phyloP scores from a whole-genome alignment of 2,888 invertebrate genomes.

The Sphecodes monilicornis region DNA sequence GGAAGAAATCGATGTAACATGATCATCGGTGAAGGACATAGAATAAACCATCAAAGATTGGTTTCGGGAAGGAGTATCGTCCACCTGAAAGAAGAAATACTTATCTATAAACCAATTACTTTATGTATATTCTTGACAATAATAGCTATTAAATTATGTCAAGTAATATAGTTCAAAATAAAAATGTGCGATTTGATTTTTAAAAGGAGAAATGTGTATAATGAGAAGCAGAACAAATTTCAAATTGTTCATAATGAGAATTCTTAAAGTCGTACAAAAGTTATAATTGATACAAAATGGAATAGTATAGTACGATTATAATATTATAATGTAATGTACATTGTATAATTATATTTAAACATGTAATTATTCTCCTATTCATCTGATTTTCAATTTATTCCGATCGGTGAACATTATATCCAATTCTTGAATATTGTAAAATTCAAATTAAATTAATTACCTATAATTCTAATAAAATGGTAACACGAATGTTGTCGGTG shows the following conservation, averaged over 20 bases:
- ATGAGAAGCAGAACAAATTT: neutral
- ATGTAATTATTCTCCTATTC: neutral
- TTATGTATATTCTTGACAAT: too few relatives aligned
- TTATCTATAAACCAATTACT: too few relatives aligned
- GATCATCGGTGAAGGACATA: too few relatives aligned
- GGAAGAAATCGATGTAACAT: too few relatives aligned
- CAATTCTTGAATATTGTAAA: neutral
- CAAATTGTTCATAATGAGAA: neutral
- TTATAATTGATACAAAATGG: neutral
- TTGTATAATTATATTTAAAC: neutral
- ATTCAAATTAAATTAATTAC: neutral
- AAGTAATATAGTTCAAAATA: neutral
- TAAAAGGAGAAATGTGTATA: neutral
- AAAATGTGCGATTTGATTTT: neutral
- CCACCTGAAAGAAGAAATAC: neutral
- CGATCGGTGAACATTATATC: too few relatives aligned
- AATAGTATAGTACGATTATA: neutral
- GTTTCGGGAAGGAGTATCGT: too few relatives aligned
- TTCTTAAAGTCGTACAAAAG: neutral
- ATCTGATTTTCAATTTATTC: neutral
- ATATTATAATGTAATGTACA: neutral
- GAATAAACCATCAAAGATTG: too few relatives aligned
- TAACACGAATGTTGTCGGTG: constrained; percentile 25
- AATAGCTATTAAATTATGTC: neutral
- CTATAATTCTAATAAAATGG: constrained; percentile 12